Evolutionary conservation across 2,888 invertebrate species (phyloP).

Genomic region (Mallateleia sp.): DNA sequence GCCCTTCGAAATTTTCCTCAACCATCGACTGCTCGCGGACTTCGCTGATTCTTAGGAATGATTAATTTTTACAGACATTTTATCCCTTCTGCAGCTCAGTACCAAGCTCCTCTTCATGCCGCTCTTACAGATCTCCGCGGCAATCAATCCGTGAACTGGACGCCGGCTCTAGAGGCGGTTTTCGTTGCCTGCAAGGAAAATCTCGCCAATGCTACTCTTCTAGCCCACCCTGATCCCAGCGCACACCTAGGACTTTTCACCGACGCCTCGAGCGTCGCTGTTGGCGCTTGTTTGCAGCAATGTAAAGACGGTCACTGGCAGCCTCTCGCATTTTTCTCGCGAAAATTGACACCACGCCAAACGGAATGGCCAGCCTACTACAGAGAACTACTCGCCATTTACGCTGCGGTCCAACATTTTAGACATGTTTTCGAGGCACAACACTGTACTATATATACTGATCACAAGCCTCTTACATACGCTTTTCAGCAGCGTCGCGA

Average conservation of each 20-base stretch:
- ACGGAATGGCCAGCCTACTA: conserved; percentile 76
- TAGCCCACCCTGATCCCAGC: not conserved
- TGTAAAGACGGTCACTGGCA: no score
- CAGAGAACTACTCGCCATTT: conserved; percentile 81
- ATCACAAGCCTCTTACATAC: conserved; percentile 72
- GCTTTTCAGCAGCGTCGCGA: conserved; percentile 37
- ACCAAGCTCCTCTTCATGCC: conserved; percentile 87
- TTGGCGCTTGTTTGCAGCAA: no score
- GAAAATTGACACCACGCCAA: no score
- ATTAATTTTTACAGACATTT: conserved; percentile 87
- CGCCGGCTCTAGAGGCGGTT: not conserved
- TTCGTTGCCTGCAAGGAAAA: not conserved
- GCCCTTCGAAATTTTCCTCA: conserved; percentile 76
- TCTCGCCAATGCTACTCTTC: not conserved
- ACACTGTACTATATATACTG: conserved; percentile 62
- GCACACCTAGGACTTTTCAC: conserved; percentile 7
- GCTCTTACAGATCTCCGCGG: no score
- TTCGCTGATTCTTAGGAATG: conserved; percentile 86
- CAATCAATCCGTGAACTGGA: no score
- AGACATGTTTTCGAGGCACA: conserved; percentile 76
- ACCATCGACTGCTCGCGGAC: conserved; percentile 83
- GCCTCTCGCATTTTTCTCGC: conserved; percentile 80
- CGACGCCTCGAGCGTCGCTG: conserved; percentile 80
- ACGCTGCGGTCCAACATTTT: conserved; percentile 77
- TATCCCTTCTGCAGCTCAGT: conserved; percentile 84